These are phyloP conservation scores for Campopleginae sp. DNA, from an alignment of 2,888 invertebrate species.

Conservation along the genomic window DNA sequence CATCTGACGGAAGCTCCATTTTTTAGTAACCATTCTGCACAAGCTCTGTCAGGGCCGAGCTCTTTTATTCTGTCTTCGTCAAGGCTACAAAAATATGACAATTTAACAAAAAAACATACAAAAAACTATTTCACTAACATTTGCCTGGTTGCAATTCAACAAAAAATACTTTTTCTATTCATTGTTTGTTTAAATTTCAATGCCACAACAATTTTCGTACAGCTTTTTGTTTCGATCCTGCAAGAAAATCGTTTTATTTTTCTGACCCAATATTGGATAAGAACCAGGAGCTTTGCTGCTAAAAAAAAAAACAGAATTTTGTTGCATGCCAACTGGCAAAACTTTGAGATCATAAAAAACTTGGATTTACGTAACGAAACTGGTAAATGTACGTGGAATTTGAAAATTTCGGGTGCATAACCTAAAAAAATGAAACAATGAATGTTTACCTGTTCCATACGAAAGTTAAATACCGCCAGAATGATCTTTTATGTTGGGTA, in stretches of 20 bases:
- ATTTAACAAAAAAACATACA: not conserved
- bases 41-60: conserved; percentile 94
- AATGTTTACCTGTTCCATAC: conserved; percentile 75
- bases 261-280: no score
- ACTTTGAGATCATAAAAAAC: no score
- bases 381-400: not conserved
- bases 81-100: conserved; percentile 82
- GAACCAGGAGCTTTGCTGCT: no score
- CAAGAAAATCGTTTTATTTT: no score
- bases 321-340: no score
- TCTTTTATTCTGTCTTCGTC: conserved; percentile 88
- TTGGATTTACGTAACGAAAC: not conserved
- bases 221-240: no score
- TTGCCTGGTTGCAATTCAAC: no score
- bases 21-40: conserved; percentile 97
- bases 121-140: no score
- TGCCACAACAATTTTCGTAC: no score
- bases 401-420: not conserved
- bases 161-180: no score
- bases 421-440: conserved; percentile 10
- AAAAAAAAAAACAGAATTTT: no score
- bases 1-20: conserved; percentile 95
- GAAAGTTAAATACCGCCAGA: conserved; percentile 75
- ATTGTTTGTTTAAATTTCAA: no score
- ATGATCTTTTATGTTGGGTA: conserved; percentile 60